Percentiles rank a stretch among this genome's conserved stretches.
phyloP scores from a whole-genome alignment of 2,113 vertebrate genomes.

The Oceanites oceanicus region DNA sequence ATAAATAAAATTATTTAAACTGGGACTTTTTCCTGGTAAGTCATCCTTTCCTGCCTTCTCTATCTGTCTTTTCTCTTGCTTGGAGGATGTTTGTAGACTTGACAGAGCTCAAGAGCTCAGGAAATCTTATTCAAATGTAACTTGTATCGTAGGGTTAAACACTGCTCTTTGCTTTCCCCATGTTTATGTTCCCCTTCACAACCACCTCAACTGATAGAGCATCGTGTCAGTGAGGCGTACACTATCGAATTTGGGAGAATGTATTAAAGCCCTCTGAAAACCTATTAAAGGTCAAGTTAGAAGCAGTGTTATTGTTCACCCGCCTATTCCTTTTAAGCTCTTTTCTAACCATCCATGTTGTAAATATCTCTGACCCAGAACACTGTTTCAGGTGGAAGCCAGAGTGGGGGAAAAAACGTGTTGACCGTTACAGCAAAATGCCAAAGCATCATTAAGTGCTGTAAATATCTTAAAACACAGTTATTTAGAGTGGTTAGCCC shows the following conservation, averaged over 20 bases:
- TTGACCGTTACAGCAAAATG: background rate
- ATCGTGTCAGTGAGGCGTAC: rapidly evolving
- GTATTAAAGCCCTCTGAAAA: constrained; percentile 7
- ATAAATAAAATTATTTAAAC: background rate
- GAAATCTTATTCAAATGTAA: background rate
- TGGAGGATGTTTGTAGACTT: background rate
- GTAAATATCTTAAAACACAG: background rate
- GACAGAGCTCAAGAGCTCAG: background rate
- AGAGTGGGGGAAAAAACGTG: background rate
- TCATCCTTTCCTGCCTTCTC: background rate
- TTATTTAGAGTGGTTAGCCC: background rate
- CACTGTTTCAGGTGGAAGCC: background rate
- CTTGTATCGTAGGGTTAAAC: background rate
- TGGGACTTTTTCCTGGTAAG: background rate
- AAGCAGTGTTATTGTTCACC: constrained; percentile 12
- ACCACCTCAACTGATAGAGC: background rate
- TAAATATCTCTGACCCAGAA: constrained; percentile 37
- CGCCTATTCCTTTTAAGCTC: background rate
- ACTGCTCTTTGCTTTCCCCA: background rate
- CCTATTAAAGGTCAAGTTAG: constrained; percentile 9
- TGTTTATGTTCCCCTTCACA: background rate
- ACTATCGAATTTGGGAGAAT: background rate
- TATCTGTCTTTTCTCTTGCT: background rate
- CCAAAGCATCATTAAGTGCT: background rate
- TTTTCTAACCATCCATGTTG: background rate